Percentiles rank a stretch among this genome's conserved stretches.
phyloP scores from a whole-genome alignment of 1,140 invertebrate genomes.

The Planococcus citri region DNA sequence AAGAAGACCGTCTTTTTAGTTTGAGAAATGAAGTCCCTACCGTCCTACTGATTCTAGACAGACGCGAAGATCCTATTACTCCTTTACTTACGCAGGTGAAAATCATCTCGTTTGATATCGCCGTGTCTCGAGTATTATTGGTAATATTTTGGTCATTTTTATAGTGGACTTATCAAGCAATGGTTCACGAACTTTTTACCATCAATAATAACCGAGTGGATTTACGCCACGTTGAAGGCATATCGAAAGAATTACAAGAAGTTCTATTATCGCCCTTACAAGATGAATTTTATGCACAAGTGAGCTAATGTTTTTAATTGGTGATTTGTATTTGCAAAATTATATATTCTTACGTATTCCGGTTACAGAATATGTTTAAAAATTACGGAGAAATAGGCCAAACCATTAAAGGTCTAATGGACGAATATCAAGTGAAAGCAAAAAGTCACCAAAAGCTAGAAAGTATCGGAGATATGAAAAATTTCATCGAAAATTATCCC shows the following conservation, averaged over 20 bases:
- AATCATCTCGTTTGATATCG: neutral
- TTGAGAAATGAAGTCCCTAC: constrained; percentile 61
- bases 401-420: constrained; percentile 93
- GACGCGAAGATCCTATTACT: constrained; percentile 87
- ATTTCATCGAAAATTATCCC: constrained; percentile 96
- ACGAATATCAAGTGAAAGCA: constrained; percentile 92
- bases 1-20: constrained; percentile 78
- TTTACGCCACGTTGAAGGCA: constrained; percentile 64
- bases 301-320: constrained; percentile 25
- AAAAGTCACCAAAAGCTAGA: constrained; percentile 95
- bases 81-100: constrained; percentile 81
- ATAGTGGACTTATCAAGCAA: constrained; percentile 98
- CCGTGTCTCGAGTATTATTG: neutral
- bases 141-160: constrained; percentile 26
- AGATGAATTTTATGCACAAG: constrained; percentile 92
- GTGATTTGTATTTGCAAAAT: too few relatives aligned
- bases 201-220: constrained; percentile 93
- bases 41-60: constrained; percentile 74
- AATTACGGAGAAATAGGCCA: constrained; percentile 98
- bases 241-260: constrained; percentile 81
- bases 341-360: neutral
- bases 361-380: constrained; percentile 88
- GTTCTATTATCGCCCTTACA: constrained; percentile 88
- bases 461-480: constrained; percentile 97
- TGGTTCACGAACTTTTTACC: constrained; percentile 94